Percentiles rank a stretch among this genome's conserved stretches.
These are phyloP conservation scores for Alaudala cheleensis DNA, from an alignment of 2,113 vertebrate genomes.

Conservation along the genomic window DNA sequence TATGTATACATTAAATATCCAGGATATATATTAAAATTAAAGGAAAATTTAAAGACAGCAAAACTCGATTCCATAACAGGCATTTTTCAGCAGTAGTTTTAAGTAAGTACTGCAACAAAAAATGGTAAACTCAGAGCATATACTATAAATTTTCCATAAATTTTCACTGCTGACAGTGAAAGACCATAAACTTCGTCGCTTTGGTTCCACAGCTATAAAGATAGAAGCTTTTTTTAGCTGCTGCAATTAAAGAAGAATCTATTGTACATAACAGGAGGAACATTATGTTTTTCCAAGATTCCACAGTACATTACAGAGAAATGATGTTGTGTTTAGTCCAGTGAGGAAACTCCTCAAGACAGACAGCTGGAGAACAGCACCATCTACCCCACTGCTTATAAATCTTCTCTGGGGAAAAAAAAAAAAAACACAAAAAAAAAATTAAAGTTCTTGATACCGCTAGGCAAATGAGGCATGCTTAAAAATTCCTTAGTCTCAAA, in stretches of 20 bases:
- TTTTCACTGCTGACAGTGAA: conserved; percentile 49
- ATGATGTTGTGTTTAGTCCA: conserved; percentile 42
- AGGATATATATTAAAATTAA: not conserved
- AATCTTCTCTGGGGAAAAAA: not conserved
- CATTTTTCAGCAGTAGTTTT: not conserved
- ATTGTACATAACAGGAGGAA: conserved; percentile 58
- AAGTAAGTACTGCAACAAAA: conserved; percentile 21
- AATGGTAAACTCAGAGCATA: not conserved
- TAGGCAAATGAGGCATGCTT: not conserved
- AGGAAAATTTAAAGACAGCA: not conserved
- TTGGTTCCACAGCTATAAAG: conserved; percentile 60
- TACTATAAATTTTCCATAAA: conserved; percentile 53
- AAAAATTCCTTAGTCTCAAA: not conserved
- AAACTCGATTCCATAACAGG: not conserved
- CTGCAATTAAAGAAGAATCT: conserved; percentile 67
- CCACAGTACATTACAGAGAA: conserved; percentile 63
- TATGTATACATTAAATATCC: not conserved
- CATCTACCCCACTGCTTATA: conserved; percentile 47
- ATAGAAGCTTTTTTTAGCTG: conserved; percentile 63
- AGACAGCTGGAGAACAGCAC: conserved; percentile 62
- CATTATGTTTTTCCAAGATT: conserved; percentile 70
- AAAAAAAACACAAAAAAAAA: not conserved
- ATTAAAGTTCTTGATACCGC: not conserved
- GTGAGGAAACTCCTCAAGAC: conserved; percentile 54
- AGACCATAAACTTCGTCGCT: conserved; percentile 47